A percentile compares a stretch with the other conserved stretches of the same genome.
These are phyloP conservation scores for Alligator sinensis DNA, from an alignment of 2,113 vertebrate genomes.

Conservation along the genomic window DNA sequence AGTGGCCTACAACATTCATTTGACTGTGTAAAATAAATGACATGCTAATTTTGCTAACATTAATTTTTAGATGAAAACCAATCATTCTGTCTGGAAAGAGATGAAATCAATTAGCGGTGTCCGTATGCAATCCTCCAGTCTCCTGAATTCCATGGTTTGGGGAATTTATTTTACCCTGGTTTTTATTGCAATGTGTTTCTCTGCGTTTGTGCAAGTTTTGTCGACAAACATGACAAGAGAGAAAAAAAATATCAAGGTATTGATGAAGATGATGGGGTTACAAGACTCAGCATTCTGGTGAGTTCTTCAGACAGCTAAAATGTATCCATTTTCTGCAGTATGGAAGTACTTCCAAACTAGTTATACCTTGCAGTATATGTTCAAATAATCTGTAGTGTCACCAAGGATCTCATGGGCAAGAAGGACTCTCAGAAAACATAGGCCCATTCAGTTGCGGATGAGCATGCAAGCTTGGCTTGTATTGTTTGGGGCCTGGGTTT, in stretches of 20 bases:
- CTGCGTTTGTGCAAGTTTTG: slow-evolving; percentile 44
- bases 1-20: background rate
- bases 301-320: background rate
- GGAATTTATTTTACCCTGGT: background rate
- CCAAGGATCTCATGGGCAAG: background rate
- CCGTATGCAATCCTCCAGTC: background rate
- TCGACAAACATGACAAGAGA: slow-evolving; percentile 62
- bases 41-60: background rate
- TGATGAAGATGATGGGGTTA: slow-evolving; percentile 90
- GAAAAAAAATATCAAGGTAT: slow-evolving; percentile 80
- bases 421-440: background rate
- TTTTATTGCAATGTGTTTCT: slow-evolving; percentile 11
- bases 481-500: too few relatives aligned
- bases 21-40: background rate
- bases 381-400: background rate
- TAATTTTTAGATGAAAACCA: slow-evolving; percentile 58
- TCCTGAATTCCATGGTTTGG: background rate
- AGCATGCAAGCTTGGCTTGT: too few relatives aligned
- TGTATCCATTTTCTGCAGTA: background rate
- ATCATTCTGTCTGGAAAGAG: slow-evolving; percentile 69
- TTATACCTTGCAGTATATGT: fast-evolving
- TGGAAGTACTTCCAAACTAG: background rate
- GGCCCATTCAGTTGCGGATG: background rate
- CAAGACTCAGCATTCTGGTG: slow-evolving; percentile 87
- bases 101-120: slow-evolving; percentile 57